Evolutionary conservation across 2,113 vertebrate species (phyloP).

Genomic region (Apus apus): DNA sequence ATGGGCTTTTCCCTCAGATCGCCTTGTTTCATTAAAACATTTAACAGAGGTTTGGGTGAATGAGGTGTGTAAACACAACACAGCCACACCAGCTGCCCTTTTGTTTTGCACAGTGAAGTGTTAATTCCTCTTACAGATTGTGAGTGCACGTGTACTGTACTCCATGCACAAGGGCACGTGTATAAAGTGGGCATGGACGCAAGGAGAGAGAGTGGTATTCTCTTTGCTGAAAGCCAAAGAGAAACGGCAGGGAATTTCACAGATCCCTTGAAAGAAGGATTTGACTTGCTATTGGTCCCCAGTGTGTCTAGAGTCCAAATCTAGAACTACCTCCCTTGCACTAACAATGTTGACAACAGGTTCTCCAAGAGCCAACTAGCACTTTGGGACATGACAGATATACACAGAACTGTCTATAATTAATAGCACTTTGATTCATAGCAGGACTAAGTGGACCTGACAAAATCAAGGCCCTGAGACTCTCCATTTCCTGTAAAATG

Average conservation of each 20-base stretch:
- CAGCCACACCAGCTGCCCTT: neutral
- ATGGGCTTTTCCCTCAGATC: conserved; percentile 31
- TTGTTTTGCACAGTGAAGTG: neutral
- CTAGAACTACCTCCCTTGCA: neutral
- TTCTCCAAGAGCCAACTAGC: neutral
- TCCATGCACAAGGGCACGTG: neutral
- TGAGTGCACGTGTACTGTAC: neutral
- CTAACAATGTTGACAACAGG: neutral
- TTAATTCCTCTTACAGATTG: neutral
- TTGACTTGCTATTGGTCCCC: neutral
- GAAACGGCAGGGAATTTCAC: neutral
- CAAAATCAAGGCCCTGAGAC: neutral
- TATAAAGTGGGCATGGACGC: neutral
- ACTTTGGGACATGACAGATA: neutral
- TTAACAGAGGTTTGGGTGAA: conserved; percentile 9
- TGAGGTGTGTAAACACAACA: conserved; percentile 24
- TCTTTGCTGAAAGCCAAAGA: neutral
- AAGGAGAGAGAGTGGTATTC: neutral
- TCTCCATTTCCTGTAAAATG: neutral
- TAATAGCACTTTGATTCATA: neutral
- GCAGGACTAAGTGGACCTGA: neutral
- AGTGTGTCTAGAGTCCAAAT: neutral
- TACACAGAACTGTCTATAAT: neutral
- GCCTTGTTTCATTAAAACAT: conserved; percentile 35
- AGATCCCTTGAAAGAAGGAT: neutral